Percentiles rank a stretch among this genome's conserved stretches.
These are phyloP conservation scores for Pissodes strobi DNA, from an alignment of 1,140 invertebrate genomes.

Conservation along the genomic window DNA sequence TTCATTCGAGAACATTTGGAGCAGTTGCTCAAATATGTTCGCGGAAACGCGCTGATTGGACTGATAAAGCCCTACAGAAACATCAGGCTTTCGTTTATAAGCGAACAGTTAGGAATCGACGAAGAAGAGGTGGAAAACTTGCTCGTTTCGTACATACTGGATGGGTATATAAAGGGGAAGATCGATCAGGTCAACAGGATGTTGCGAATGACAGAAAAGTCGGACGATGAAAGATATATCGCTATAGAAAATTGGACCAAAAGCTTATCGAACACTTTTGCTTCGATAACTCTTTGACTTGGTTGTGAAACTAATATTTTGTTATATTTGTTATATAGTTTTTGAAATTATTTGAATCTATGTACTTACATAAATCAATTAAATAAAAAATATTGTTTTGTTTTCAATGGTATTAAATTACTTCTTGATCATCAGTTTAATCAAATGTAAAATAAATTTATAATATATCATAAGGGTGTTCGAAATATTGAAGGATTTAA, in stretches of 20 bases:
- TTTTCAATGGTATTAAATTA: too few species aligned
- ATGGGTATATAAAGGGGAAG: constrained; percentile 83
- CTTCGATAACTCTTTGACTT: too few species aligned
- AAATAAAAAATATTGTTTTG: too few species aligned
- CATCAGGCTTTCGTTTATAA: constrained; percentile 96
- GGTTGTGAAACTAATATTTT: too few species aligned
- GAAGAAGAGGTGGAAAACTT: constrained; percentile 93
- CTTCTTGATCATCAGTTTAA: too few species aligned
- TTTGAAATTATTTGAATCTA: too few species aligned
- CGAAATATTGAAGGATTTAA: too few species aligned
- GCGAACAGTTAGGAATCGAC: constrained; percentile 94
- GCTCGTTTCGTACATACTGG: constrained; percentile 72
- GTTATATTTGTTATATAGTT: too few species aligned
- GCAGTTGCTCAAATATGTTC: constrained; percentile 92
- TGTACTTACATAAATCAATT: too few species aligned
- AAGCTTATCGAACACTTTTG: too few species aligned
- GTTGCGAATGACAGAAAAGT: constrained; percentile 80
- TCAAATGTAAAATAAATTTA: too few species aligned
- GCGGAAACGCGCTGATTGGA: constrained; percentile 94
- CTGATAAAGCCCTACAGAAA: constrained; percentile 96
- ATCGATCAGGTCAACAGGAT: constrained; percentile 97
- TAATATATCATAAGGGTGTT: too few species aligned
- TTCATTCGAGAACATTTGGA: constrained; percentile 99
- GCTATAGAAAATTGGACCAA: constrained; percentile 94
- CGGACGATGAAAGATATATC: constrained; percentile 78